These are phyloP conservation scores for Phylloscopus whistleri DNA, from an alignment of 2,113 vertebrate genomes.

Conservation along the genomic window DNA sequence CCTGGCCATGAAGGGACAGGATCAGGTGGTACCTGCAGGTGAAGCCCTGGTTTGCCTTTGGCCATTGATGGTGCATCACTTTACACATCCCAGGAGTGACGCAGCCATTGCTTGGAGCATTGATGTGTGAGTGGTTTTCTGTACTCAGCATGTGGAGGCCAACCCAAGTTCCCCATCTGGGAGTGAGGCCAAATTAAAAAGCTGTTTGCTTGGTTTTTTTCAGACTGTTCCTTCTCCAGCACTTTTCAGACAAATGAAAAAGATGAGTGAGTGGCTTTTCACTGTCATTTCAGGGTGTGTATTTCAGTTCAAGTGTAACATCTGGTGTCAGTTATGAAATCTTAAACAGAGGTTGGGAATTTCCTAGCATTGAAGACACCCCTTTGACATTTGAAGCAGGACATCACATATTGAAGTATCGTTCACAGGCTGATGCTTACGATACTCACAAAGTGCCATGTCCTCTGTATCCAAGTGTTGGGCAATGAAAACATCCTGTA, in stretches of 20 bases:
- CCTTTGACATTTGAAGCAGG: neutral
- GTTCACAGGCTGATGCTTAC: neutral
- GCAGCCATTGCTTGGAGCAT: neutral
- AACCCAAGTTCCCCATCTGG: neutral
- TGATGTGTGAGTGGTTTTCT: neutral
- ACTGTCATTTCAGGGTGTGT: neutral
- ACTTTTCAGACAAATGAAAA: neutral
- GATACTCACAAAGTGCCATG: neutral
- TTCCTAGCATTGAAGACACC: slow-evolving; percentile 12
- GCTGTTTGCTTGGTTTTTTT: neutral
- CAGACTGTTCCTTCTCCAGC: neutral
- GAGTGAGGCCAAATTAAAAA: neutral
- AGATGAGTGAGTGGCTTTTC: neutral
- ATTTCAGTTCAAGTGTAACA: neutral
- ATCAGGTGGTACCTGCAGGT: neutral
- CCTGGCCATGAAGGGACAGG: neutral
- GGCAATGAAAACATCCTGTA: neutral
- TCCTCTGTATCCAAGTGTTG: neutral
- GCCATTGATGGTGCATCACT: neutral
- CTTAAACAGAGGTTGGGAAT: neutral
- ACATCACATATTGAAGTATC: neutral
- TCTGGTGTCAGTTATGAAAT: neutral
- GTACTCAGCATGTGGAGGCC: neutral
- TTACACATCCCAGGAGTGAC: neutral
- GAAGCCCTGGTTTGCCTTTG: neutral